Evolutionary conservation across 2,797 vertebrate genomes (phyloP).

Genomic region (Gallirallus australis): DNA sequence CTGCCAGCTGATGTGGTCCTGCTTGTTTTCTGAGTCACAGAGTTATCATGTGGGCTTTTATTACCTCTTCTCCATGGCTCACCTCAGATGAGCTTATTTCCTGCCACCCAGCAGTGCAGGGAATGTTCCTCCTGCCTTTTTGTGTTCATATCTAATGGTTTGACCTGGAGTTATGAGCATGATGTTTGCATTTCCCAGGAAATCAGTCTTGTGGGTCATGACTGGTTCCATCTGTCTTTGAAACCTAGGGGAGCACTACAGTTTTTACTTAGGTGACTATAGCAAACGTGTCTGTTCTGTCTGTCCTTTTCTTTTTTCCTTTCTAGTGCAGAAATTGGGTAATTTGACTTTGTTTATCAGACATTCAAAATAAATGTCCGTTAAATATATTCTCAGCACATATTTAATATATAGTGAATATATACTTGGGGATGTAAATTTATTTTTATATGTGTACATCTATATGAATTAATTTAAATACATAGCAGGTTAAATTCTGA

Average conservation of each 20-base stretch:
- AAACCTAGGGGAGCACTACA: neutral
- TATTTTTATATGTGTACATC: neutral
- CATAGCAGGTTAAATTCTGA: neutral
- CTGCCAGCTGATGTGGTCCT: neutral
- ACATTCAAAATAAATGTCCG: neutral
- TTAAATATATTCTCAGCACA: neutral
- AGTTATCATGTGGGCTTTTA: neutral
- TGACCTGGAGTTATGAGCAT: neutral
- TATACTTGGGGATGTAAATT: neutral
- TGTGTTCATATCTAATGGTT: neutral
- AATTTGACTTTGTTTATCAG: neutral
- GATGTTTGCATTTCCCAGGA: slow-evolving; percentile 30
- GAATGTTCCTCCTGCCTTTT: neutral
- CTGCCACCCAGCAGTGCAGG: neutral
- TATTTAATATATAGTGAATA: neutral
- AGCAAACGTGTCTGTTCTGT: neutral
- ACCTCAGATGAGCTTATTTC: neutral
- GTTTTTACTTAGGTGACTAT: neutral
- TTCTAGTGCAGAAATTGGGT: neutral
- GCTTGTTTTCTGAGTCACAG: slow-evolving; percentile 21
- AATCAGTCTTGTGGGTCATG: slow-evolving; percentile 3
- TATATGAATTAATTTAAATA: neutral
- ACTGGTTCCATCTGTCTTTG: slow-evolving; percentile 21
- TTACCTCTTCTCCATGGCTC: neutral
- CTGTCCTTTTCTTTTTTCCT: neutral